Conservation (phyloP, 2,888 invertebrate species). For the Drosophila tripunctata region DNA sequence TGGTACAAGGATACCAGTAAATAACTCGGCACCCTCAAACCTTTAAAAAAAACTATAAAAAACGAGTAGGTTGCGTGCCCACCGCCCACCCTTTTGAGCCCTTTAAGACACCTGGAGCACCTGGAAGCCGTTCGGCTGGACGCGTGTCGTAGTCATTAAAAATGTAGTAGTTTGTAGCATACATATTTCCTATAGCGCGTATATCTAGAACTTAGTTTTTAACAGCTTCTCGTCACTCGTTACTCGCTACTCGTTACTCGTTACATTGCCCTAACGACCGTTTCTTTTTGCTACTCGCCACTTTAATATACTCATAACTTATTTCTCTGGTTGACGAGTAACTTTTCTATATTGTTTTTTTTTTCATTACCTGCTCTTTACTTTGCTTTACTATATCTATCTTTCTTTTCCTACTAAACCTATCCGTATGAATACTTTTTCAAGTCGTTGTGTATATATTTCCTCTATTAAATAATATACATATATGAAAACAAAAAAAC, state of each 20-base stretch:
- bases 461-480: conserved; percentile 44
- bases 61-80: conserved; percentile 17
- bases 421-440: conserved; percentile 26
- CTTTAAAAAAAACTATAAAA: not conserved
- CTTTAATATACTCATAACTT: conserved; percentile 1
- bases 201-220: conserved; percentile 42
- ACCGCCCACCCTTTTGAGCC: conserved; percentile 35
- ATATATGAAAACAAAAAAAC: conserved; percentile 38
- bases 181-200: conserved; percentile 67
- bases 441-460: conserved; percentile 65
- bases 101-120: conserved; percentile 4
- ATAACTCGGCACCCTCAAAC: not conserved
- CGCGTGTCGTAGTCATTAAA: conserved; percentile 74
- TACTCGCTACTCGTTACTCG: not conserved
- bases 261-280: too few relatives aligned
- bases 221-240: not conserved
- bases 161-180: conserved; percentile 69
- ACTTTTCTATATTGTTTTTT: not conserved
- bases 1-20: conserved; percentile 92
- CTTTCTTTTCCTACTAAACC: not conserved
- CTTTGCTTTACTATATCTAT: not conserved
- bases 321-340: not conserved
- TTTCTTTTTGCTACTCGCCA: not conserved
- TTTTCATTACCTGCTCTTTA: not conserved
- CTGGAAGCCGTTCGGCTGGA: conserved; percentile 25